Base-by-base conservation (phyloP, 2,113 vertebrate genomes). In the Casuarius casuarius region DNA sequence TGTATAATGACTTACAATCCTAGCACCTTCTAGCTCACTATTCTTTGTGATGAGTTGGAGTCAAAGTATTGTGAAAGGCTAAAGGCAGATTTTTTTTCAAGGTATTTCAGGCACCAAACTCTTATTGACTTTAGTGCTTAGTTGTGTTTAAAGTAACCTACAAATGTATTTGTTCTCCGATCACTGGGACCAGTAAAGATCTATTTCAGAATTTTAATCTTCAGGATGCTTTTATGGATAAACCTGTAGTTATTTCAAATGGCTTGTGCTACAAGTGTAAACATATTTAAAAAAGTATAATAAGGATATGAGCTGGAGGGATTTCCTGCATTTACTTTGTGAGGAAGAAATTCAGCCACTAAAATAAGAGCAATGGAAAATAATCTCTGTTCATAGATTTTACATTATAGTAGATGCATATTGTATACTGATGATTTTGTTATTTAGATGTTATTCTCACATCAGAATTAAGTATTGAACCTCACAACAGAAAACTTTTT, bases 381-480 rank as follows among this genome's bases (percentile, higher is more conserved):
- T 28, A 75, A 85, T 83, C 33, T 44, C 42, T 0, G 0, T 38
- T 59, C 87, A 87, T 65, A 91, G 49, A 54, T 62, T 91, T 90
- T 89, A 90, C 26, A 10, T 71, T 68, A 35, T 84, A 58, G 90
- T 95, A 81, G 62, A 88, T 62, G 82, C 80, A 18, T 92, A 59
- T 86, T 84, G 73, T 94, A 22, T 94, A 40, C 90, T 19, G 75
- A 76, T 68, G 25, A 82, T 68, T 83, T 94, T 87, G 72, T 67
- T 93, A 79, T 73, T 71, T 93, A 94, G 82, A 78, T 89, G 22
- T 92, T 97, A 80, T 92, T 95, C 83, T 96, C 73, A 80, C 88
- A 96, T 78, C 94, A 92, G 86, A 96, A 92, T 79, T 82, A 96
- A 97, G 94, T 97, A 87, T 95, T 95, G 89, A 97, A 77, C 96